These are phyloP conservation scores for Bimastos eiseni DNA, from an alignment of 2,888 invertebrate species.

Conservation along the genomic window DNA sequence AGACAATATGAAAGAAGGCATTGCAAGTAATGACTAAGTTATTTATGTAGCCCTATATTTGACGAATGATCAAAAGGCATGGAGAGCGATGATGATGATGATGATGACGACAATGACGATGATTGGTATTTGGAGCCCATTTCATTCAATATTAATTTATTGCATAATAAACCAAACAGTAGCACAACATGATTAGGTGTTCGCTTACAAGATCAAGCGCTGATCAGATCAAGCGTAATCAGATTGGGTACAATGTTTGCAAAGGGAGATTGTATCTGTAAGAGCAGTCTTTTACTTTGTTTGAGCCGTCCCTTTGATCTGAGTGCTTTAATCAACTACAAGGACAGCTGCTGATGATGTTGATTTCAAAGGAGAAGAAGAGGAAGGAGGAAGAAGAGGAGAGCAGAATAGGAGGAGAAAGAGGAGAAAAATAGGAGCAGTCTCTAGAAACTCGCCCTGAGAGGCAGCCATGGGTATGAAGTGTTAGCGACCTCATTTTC, in stretches of 20 bases:
- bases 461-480: too few relatives aligned
- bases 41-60: not conserved
- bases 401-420: too few relatives aligned
- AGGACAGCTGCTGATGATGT: too few relatives aligned
- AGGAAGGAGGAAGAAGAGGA: too few relatives aligned
- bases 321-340: too few relatives aligned
- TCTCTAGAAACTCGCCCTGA: too few relatives aligned
- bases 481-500: too few relatives aligned
- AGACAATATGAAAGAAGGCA: not conserved
- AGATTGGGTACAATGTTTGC: too few relatives aligned
- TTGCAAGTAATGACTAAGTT: not conserved
- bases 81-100: not conserved
- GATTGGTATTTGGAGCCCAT: not conserved
- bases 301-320: too few relatives aligned
- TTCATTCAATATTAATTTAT: not conserved
- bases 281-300: not conserved
- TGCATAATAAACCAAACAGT: not conserved
- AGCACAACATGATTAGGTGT: not conserved
- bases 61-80: not conserved
- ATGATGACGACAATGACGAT: not conserved
- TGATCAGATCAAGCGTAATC: not conserved
- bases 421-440: too few relatives aligned
- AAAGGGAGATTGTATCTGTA: not conserved
- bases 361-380: too few relatives aligned
- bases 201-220: not conserved